A percentile compares a stretch with the other conserved stretches of the same genome.
phyloP scores from a whole-genome alignment of 1,140 invertebrate species.

The Drosophila parvula region DNA sequence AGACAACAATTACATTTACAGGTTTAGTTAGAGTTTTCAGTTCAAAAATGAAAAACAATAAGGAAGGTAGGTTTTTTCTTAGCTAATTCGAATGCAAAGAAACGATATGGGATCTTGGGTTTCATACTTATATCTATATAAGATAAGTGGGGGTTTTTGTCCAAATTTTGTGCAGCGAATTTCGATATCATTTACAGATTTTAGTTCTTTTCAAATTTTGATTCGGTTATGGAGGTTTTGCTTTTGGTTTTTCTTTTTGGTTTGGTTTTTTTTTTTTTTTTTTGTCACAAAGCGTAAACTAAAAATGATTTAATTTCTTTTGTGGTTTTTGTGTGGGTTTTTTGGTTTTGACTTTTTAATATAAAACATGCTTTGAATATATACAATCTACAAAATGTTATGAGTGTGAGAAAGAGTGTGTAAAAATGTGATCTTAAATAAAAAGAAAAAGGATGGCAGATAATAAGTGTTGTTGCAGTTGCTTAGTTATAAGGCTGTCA shows the following conservation, averaged over 20 bases:
- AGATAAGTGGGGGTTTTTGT: conserved; percentile 18
- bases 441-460: background rate
- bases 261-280: conserved; percentile 6
- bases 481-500: background rate
- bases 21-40: conserved; percentile 20
- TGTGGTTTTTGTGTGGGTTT: conserved; percentile 18
- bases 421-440: conserved; percentile 1
- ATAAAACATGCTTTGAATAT: conserved; percentile 27
- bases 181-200: conserved; percentile 49
- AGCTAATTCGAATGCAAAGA: conserved; percentile 40
- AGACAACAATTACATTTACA: conserved; percentile 66
- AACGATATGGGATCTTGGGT: conserved; percentile 21
- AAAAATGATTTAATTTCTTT: conserved; percentile 33
- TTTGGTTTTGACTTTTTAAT: conserved; percentile 33
- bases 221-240: conserved; percentile 29
- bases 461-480: conserved; percentile 22
- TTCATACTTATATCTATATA: conserved; percentile 29
- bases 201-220: conserved; percentile 34
- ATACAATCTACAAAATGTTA: conserved; percentile 8
- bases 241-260: conserved; percentile 4
- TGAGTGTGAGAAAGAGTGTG: conserved; percentile 7
- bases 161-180: conserved; percentile 54
- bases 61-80: conserved; percentile 4
- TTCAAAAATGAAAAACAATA: conserved; percentile 17
- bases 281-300: conserved; percentile 61